A percentile compares a stretch with the other conserved stretches of the same genome.
Evolutionary conservation across 2,113 vertebrate genomes (phyloP).

Genomic region (Phylloscopus trochilus): DNA sequence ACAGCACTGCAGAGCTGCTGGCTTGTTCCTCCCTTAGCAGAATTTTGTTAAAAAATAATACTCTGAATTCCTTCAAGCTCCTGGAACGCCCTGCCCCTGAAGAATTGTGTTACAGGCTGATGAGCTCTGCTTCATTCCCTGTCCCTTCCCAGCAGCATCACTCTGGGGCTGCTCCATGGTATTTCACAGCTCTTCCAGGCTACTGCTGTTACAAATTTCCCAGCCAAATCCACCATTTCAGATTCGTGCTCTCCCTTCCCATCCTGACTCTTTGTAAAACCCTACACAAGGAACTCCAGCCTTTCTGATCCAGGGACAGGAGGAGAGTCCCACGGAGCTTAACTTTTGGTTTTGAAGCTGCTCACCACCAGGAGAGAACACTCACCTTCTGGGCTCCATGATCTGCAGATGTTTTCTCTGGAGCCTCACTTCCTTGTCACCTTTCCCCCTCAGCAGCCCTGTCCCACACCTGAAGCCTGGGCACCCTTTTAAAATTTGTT

Average conservation of each 20-base stretch:
- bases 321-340: neutral
- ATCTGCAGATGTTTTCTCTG: conserved; percentile 24
- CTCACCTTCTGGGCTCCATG: neutral
- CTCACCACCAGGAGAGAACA: neutral
- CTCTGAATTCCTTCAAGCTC: conserved; percentile 18
- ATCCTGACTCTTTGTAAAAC: neutral
- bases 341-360: neutral
- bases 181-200: neutral
- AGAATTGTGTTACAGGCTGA: conserved; percentile 1
- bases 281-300: neutral
- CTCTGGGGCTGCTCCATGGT: neutral
- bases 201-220: neutral
- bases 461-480: neutral
- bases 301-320: neutral
- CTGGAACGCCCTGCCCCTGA: conserved; percentile 13
- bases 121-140: neutral
- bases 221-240: neutral
- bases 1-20: neutral
- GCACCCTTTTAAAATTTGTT: neutral
- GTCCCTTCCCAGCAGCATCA: conserved; percentile 6
- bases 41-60: conserved; percentile 47
- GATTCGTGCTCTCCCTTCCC: neutral
- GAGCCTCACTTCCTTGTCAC: neutral
- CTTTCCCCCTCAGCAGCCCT: neutral
- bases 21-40: neutral